Evolutionary conservation across 2,888 invertebrate genomes (phyloP), one percentile per base, ranked within the genome.

Genomic region (Drosophila hamatofila): DNA sequence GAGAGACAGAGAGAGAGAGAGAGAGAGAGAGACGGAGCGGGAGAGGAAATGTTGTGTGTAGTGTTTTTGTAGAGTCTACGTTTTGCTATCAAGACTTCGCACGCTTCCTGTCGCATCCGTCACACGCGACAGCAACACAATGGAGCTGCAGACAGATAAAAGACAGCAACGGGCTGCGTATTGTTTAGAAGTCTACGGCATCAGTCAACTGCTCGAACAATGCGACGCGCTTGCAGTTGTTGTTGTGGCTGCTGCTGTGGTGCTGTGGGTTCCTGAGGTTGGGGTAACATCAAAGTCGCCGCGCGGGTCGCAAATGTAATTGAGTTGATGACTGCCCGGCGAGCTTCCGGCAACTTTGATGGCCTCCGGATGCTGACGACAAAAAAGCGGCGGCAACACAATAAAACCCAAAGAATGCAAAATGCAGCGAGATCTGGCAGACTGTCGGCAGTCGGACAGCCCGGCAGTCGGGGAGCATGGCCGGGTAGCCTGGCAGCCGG

Each of bases 241-340:
- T 35, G 33, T 16, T 35, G 33, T 33, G 33, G 51, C 2, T 33
- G 18, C 16, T 27, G 48, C 6, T 49, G 49, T 51, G 18, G 9
- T 35, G 52, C 27, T 30, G 30, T 3, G n/a, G 12, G 8, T 30
- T 35, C 14, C 30, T 27, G 2, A 30, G 39, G n/a, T 6, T 7
- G 39, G 71, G 54, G 46, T 37, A 42, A 58, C 64, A 64, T 73
- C 73, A 65, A 71, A 62, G 69, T 68, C 59, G 74, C 56, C 62
- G 55, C 42, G 57, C 63, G 67, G 71, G 79, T 73, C 61, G 72
- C 65, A 71, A 82, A 83, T 74, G 79, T 88, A 85, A 88, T 88
- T 83, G 86, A 86, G 89, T 85, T 86, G 89, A 83, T 80, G 84
- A 74, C 83, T 81, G 72, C 76, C 81, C 82, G 80, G 70, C 77